A percentile compares a stretch with the other conserved stretches of the same genome.
Conservation (phyloP, 1,140 invertebrate species). For the Bombus turneri region DNA sequence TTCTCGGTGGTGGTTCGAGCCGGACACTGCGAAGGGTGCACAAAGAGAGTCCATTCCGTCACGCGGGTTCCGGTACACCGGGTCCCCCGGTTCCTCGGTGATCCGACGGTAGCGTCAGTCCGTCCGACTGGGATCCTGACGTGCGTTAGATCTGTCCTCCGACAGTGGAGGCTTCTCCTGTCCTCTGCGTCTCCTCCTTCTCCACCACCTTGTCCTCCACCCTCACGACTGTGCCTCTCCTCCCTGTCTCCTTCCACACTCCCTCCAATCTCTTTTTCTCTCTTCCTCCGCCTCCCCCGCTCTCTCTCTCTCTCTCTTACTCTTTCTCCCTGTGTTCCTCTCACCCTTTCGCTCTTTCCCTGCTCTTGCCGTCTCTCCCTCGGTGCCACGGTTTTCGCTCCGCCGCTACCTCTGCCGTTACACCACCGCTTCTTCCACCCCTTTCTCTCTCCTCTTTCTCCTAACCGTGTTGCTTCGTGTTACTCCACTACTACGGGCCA, state of each 20-base stretch:
- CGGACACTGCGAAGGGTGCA: slow-evolving; percentile 22
- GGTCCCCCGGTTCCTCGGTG: slow-evolving; percentile 44
- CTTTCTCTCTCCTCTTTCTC: slow-evolving; percentile 62
- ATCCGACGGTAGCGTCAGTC: slow-evolving; percentile 64
- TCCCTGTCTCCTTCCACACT: slow-evolving; percentile 47
- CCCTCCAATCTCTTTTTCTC: slow-evolving; percentile 37
- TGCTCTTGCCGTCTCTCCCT: slow-evolving; percentile 4
- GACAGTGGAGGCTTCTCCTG: slow-evolving; percentile 73
- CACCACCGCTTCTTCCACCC: slow-evolving; percentile 70
- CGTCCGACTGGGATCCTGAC: slow-evolving; percentile 72
- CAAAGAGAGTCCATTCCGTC: slow-evolving; percentile 45
- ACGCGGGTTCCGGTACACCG: slow-evolving; percentile 56
- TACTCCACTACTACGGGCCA: slow-evolving; percentile 47
- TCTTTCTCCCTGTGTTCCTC: slow-evolving; percentile 42
- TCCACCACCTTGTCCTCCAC: slow-evolving; percentile 62
- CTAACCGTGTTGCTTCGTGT: slow-evolving; percentile 61
- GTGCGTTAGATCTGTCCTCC: slow-evolving; percentile 77
- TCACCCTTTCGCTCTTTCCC: slow-evolving; percentile 45
- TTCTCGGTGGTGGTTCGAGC: slow-evolving; percentile 27
- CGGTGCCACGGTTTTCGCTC: slow-evolving; percentile 34
- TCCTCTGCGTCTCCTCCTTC: slow-evolving; percentile 68
- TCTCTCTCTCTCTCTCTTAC: slow-evolving; percentile 28
- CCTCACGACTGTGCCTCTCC: slow-evolving; percentile 47
- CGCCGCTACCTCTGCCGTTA: slow-evolving; percentile 52
- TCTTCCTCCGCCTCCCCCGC: not conserved